phyloP scores from a whole-genome alignment of 2,888 invertebrate species.

The Terebella lapidaria region DNA sequence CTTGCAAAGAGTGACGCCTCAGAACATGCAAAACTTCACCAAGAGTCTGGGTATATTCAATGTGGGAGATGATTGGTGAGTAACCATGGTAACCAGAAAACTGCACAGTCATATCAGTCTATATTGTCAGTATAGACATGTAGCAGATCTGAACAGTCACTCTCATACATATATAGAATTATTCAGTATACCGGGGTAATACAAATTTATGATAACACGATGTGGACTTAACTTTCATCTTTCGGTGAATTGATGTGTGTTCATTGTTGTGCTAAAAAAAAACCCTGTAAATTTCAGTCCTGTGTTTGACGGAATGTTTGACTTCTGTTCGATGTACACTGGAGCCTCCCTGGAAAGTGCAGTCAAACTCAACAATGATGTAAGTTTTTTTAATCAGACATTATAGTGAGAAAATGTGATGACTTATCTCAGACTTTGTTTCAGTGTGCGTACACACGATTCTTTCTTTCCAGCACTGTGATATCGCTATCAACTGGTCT shows the following conservation, averaged over 20 bases:
- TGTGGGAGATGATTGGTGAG: slow-evolving; percentile 88
- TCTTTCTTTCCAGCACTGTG: slow-evolving; percentile 56
- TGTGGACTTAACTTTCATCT: no score
- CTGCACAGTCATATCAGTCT: background rate
- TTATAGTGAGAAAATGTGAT: background rate
- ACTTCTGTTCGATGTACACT: slow-evolving; percentile 95
- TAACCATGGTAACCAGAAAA: background rate
- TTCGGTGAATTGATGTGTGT: no score
- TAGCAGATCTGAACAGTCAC: no score
- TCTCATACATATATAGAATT: no score
- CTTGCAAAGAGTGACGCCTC: slow-evolving; percentile 85
- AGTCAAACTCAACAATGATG: slow-evolving; percentile 86
- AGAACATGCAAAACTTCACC: slow-evolving; percentile 87
- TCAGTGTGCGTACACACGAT: background rate
- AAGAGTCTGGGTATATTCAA: slow-evolving; percentile 91
- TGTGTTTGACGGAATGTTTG: slow-evolving; percentile 83
- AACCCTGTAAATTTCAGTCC: no score
- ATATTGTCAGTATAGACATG: background rate
- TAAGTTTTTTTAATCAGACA: slow-evolving; percentile 30
- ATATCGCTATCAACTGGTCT: slow-evolving; percentile 99
- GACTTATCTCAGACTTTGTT: background rate
- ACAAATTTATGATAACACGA: no score
- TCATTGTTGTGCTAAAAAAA: no score
- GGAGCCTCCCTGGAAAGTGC: slow-evolving; percentile 97
- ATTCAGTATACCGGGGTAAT: no score